Evolutionary conservation across 2,113 vertebrate genomes (phyloP), one percentile per base, ranked within the genome.

Genomic region (Gymnobelideus leadbeateri): DNA sequence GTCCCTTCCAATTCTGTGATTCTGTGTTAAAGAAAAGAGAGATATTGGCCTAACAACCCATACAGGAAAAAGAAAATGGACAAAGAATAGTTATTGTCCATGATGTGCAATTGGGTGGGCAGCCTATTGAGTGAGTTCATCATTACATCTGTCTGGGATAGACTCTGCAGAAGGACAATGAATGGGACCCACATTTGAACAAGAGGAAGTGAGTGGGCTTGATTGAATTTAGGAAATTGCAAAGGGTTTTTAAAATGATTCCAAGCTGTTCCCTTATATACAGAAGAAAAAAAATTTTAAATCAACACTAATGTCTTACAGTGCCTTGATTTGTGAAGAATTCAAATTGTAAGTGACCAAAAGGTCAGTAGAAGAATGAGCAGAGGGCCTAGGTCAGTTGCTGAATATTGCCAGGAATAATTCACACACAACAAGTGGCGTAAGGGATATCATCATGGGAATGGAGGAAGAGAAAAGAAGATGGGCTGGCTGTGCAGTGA

Each of bases 401-500:
- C n/a, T 43, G n/a, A 84, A 43, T 43, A 43, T 84, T 43, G n/a
- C n/a, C n/a, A 84, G 68, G 68, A 84, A 84, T 84, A 84, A 43
- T 19, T 84, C n/a, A 84, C 16, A 84, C n/a, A 43, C 16, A 84
- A 43, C 68, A 84, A 84, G 68, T 84, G n/a, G 68, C n/a, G 43
- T 84, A 23, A 43, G 68, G 16, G 68, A 84, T 84, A 43, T 84
- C 68, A 84, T 84, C 68, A 84, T 7, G 68, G 68, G 6, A 7
- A 84, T 43, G 68, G n/a, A 43, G n/a, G 68, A 84, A 84, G 68
- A 84, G 68, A 84, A 84, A 84, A 84, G 68, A 84, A 84, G n/a
- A 84, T 23, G 19, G 19, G n/a, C n/a, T 43, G n/a, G 68, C 23
- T 84, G n/a, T 43, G 19, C 68, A 43, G 19, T 84, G 19, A 84